phyloP scores from a whole-genome alignment of 2,797 vertebrate genomes.

The Cyprinella venusta region DNA sequence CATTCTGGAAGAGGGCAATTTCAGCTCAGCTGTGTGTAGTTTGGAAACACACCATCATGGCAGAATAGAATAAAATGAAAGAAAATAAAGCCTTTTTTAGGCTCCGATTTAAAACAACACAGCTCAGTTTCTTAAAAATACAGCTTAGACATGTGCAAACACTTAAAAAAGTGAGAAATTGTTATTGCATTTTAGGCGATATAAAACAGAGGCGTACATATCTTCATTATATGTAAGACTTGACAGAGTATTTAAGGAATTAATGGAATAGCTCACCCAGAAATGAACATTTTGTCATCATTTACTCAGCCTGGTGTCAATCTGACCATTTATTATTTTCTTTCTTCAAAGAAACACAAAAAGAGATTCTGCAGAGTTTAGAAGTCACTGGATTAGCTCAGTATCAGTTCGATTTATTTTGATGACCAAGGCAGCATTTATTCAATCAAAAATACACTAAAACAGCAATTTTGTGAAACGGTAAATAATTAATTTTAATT shows the following conservation, averaged over 20 bases:
- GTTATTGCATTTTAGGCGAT: neutral
- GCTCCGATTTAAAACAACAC: constrained; percentile 41
- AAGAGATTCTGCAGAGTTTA: neutral
- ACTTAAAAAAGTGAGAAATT: constrained; percentile 39
- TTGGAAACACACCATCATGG: constrained; percentile 53
- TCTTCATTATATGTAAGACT: constrained; percentile 41
- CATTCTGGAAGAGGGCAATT: constrained; percentile 52
- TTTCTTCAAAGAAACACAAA: neutral
- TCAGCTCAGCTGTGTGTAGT: constrained; percentile 55
- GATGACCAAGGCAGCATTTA: neutral
- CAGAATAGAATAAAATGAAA: constrained; percentile 40
- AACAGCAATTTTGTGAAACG: neutral
- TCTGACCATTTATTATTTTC: neutral
- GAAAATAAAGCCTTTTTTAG: constrained; percentile 47
- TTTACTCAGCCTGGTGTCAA: neutral
- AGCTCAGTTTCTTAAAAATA: constrained; percentile 35
- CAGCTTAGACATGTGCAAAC: constrained; percentile 52
- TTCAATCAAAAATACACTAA: neutral
- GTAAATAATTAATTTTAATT: neutral
- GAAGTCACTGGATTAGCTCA: neutral
- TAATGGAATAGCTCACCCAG: neutral
- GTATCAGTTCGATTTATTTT: neutral
- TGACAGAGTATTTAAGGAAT: constrained; percentile 11
- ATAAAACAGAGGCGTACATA: neutral
- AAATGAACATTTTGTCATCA: neutral